A percentile compares a stretch with the other conserved stretches of the same genome.
phyloP scores from a whole-genome alignment of 1,140 invertebrate genomes.

The Himalopsyche phryganea region DNA sequence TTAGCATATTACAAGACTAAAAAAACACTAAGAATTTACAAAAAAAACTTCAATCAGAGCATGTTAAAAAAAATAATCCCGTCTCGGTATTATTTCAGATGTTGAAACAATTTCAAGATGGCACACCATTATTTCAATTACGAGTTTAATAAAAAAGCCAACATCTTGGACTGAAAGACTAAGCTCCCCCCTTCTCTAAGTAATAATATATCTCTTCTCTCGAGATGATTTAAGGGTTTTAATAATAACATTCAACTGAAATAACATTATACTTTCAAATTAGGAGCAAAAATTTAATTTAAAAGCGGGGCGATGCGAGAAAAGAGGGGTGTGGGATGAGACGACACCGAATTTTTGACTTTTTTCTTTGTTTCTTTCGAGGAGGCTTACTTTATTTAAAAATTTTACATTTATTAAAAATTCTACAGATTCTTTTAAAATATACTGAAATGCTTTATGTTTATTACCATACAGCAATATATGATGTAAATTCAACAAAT shows the following conservation, averaged over 20 bases:
- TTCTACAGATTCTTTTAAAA: too few relatives aligned
- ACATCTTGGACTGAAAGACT: constrained; percentile 10
- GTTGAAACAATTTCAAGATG: constrained; percentile 24
- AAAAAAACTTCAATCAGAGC: not conserved
- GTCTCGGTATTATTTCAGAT: constrained; percentile 25
- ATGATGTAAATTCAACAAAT: too few relatives aligned
- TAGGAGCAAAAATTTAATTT: constrained; percentile 59
- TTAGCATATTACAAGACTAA: too few relatives aligned
- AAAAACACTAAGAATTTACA: not conserved
- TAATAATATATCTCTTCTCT: constrained; percentile 33
- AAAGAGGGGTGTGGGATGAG: constrained; percentile 23
- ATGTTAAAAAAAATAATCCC: not conserved
- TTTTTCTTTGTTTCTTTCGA: too few relatives aligned
- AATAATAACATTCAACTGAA: constrained; percentile 55
- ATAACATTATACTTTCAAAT: constrained; percentile 59
- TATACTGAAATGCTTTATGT: too few relatives aligned
- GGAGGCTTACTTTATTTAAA: too few relatives aligned
- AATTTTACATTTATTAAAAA: too few relatives aligned
- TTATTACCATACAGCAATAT: too few relatives aligned
- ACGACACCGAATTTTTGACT: not conserved
- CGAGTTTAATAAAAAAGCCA: constrained; percentile 18
- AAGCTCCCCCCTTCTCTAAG: constrained; percentile 10
- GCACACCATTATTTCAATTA: constrained; percentile 19
- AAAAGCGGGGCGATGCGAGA: constrained; percentile 47
- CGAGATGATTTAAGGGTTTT: constrained; percentile 56